phyloP scores from a whole-genome alignment of 2,797 vertebrate species.

The Bradypodion ventrale region DNA sequence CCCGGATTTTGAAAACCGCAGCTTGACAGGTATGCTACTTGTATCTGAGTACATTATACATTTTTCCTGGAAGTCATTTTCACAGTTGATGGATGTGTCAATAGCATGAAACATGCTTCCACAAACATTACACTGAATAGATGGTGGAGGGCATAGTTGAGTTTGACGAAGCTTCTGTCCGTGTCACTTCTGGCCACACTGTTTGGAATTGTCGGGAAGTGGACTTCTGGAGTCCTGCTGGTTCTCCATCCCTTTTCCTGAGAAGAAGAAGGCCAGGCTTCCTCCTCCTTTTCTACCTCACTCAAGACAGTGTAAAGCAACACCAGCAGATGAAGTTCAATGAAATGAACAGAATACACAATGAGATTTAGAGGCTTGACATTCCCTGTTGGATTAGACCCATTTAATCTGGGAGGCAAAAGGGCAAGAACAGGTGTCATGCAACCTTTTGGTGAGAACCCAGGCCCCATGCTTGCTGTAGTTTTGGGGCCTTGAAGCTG shows the following conservation, averaged over 20 bases:
- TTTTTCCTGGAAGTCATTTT: too few species aligned
- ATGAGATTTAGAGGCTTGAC: too few species aligned
- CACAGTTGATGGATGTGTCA: too few species aligned
- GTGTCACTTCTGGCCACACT: background rate
- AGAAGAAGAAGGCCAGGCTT: background rate
- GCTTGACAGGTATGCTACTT: too few species aligned
- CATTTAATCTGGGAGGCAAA: background rate
- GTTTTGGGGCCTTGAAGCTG: background rate
- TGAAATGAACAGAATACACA: too few species aligned
- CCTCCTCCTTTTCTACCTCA: background rate
- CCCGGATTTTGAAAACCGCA: too few species aligned
- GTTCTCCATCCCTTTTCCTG: background rate
- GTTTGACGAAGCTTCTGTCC: too few species aligned
- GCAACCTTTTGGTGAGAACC: background rate
- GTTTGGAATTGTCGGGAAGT: background rate
- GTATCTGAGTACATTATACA: too few species aligned
- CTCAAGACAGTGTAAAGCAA: background rate
- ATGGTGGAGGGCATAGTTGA: too few species aligned
- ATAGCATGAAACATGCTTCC: too few species aligned
- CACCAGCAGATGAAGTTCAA: too few species aligned
- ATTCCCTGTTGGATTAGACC: background rate
- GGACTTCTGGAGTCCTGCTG: background rate
- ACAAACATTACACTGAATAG: too few species aligned
- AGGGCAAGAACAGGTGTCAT: background rate
- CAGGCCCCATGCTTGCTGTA: background rate